phyloP scores from a whole-genome alignment of 2,888 invertebrate species.

The Sesia bembeciformis region DNA sequence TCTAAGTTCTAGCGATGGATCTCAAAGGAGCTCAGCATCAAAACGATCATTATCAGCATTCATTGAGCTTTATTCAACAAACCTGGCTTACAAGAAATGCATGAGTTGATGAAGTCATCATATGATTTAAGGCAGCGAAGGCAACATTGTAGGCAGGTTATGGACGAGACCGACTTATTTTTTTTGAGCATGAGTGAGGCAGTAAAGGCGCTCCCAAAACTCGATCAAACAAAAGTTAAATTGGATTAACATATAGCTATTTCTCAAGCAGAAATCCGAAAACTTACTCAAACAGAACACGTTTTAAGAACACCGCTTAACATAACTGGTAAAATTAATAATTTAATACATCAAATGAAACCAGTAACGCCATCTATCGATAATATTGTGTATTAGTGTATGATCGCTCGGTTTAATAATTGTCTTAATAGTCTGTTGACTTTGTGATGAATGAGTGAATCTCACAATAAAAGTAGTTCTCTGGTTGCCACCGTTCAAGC shows the following conservation, averaged over 20 bases:
- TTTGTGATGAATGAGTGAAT: no score
- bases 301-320: slow-evolving; percentile 1
- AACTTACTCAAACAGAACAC: slow-evolving; percentile 10
- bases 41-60: not conserved
- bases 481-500: not conserved
- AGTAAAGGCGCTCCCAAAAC: slow-evolving; percentile 14
- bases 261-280: slow-evolving; percentile 14
- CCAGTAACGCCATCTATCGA: not conserved
- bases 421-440: no score
- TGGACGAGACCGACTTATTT: slow-evolving; percentile 18
- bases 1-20: no score
- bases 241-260: slow-evolving; percentile 18
- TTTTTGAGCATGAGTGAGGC: slow-evolving; percentile 22
- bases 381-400: no score
- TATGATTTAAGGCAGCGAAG: slow-evolving; percentile 11
- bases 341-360: not conserved
- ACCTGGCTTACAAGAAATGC: slow-evolving; percentile 5
- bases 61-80: not conserved
- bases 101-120: slow-evolving; percentile 14
- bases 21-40: not conserved
- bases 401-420: not conserved
- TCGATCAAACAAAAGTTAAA: slow-evolving; percentile 20
- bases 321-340: not conserved
- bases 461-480: not conserved
- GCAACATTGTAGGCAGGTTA: slow-evolving; percentile 6